Base-by-base conservation (phyloP, 2,797 vertebrate species). In the Gymnodraco acuticeps region DNA sequence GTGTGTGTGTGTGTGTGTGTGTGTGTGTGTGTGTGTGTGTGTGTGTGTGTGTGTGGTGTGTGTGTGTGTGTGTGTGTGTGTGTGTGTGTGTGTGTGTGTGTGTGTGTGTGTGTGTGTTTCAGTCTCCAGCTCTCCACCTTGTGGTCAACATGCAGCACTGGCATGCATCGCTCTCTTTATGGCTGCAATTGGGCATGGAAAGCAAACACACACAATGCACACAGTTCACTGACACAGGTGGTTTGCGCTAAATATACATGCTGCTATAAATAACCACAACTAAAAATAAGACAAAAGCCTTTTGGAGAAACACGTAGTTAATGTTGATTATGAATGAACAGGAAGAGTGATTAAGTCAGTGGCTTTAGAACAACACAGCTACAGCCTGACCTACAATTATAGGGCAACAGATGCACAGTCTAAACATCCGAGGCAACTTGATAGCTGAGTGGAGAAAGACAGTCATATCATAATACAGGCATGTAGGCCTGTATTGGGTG, bases 81-180 rank as follows among this genome's bases (percentile, higher is more conserved):
- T 75, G 53, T 31, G 41, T 15, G 33, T 53, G 55, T 60, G 63
- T 48, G 60, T 58, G 54, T 70, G 68, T 20, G 76, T 51, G 73
- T 14, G 58, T 46, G 8, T 71, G 47, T 41, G 20, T 45, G 55
- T 38, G 33, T 38, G 7, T 38, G 46, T 64, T 72, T 65, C 78
- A 86, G 84, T 68, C 90, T 93, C 93, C 87, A 93, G 90, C 68
- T 80, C 94, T 89, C 94, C 94, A 94, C 92, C 95, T 94, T 92
- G 94, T 94, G 94, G 95, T 82, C 73, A 68, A 68, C 83, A 90
- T 17, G 78, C 85, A 87, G 92, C 82, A 93, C 87, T 88, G 82
- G 75, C 77, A 89, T 77, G 87, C 82, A 58, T 78, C 47, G 52
- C 55, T 78, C 83, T 83, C 80, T 78, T 87, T 90, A 84, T 67